Conservation (phyloP, 2,797 vertebrate species). For the Microctenopoma lineatum region DNA sequence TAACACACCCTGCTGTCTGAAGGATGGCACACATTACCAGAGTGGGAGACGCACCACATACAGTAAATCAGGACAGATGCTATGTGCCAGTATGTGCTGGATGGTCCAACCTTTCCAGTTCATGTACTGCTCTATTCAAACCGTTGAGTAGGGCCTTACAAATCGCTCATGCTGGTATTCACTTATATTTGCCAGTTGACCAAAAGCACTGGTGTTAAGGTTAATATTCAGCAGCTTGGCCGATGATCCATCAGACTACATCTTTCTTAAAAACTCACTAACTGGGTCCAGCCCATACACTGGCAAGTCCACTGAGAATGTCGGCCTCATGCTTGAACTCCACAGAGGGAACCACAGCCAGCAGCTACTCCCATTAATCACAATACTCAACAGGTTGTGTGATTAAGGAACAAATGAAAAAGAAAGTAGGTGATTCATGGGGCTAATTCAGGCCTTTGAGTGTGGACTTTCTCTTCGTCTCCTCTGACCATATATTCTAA, state of each 20-base stretch:
- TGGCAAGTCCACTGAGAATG: conserved; percentile 18
- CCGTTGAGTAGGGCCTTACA: neutral
- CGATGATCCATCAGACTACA: neutral
- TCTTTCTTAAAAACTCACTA: conserved; percentile 18
- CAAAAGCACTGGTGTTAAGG: neutral
- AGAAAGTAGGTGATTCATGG: conserved; percentile 69
- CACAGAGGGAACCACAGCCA: conserved; percentile 38
- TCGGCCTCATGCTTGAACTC: conserved; percentile 47
- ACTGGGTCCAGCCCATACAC: conserved; percentile 15
- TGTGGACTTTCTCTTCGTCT: conserved; percentile 58
- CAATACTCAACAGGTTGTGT: conserved; percentile 64
- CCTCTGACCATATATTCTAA: conserved; percentile 46
- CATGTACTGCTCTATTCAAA: neutral
- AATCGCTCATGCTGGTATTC: neutral
- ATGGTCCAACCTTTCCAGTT: conserved; percentile 8
- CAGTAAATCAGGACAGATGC: conserved; percentile 20
- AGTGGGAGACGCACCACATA: conserved; percentile 27
- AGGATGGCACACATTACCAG: conserved; percentile 56
- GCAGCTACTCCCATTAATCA: conserved; percentile 62
- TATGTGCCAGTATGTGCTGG: conserved; percentile 27
- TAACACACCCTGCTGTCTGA: conserved; percentile 71
- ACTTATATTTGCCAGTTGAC: conserved; percentile 4
- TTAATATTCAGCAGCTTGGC: conserved; percentile 4
- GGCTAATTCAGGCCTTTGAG: conserved; percentile 49
- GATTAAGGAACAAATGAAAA: conserved; percentile 73